phyloP scores from a whole-genome alignment of 1,140 invertebrate species.

The Dolichoris vasculosae region DNA sequence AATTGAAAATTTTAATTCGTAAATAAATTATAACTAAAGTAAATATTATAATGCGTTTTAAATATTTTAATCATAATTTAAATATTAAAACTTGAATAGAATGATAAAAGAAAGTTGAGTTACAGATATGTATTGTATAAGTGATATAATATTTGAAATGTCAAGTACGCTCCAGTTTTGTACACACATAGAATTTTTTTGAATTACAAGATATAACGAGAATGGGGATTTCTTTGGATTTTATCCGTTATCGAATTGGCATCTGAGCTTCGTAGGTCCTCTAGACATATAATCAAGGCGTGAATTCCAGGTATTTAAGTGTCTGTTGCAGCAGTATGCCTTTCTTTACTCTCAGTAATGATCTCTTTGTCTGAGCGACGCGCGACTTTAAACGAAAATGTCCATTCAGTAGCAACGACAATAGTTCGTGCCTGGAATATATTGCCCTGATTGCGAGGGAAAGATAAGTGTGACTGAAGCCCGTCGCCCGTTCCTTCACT shows the following conservation, averaged over 20 bases:
- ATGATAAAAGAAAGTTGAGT: too few species aligned
- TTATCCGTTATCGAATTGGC: constrained; percentile 50
- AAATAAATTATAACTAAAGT: too few species aligned
- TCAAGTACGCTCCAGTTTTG: background rate
- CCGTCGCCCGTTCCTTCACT: constrained; percentile 22
- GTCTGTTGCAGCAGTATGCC: constrained; percentile 59
- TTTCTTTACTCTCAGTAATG: constrained; percentile 67
- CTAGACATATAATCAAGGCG: constrained; percentile 66
- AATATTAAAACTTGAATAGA: too few species aligned
- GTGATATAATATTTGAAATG: too few species aligned
- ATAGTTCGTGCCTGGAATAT: constrained; percentile 67
- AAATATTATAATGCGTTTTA: too few species aligned
- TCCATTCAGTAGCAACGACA: constrained; percentile 65
- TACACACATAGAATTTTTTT: background rate
- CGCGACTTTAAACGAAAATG: constrained; percentile 68
- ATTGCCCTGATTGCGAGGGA: constrained; percentile 67
- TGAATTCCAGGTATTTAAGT: constrained; percentile 71
- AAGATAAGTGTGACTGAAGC: constrained; percentile 66
- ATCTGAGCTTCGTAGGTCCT: constrained; percentile 43
- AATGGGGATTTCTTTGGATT: constrained; percentile 15
- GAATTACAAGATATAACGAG: background rate
- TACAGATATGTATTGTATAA: too few species aligned
- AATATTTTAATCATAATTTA: too few species aligned
- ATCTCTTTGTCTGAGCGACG: constrained; percentile 69
- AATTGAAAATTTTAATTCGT: too few species aligned